Evolutionary conservation across 2,888 invertebrate genomes (phyloP).

Genomic region (Spodoptera picta): DNA sequence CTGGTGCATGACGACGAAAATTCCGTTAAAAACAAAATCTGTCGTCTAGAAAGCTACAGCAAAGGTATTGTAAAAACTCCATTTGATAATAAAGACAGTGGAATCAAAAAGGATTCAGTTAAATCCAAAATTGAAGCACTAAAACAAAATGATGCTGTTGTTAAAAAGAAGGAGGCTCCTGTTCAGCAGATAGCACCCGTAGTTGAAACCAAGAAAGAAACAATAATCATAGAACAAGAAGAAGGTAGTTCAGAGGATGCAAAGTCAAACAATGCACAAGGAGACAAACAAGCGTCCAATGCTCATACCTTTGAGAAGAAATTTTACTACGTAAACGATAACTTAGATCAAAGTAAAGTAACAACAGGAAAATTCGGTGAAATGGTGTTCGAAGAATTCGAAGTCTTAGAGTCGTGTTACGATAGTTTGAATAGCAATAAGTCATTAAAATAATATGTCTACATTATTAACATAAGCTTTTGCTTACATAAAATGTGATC

Average conservation of each 20-base stretch:
- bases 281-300: conserved; percentile 70
- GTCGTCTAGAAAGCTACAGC: conserved; percentile 84
- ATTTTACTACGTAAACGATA: conserved; percentile 90
- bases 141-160: conserved; percentile 48
- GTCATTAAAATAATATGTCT: conserved; percentile 78
- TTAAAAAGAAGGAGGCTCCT: conserved; percentile 52
- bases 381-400: conserved; percentile 95
- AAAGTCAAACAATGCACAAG: conserved; percentile 52
- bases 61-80: conserved; percentile 84
- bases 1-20: conserved; percentile 82
- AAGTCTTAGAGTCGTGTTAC: conserved; percentile 90
- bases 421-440: conserved; percentile 89
- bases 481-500: conserved; percentile 83
- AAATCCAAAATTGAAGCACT: conserved; percentile 61
- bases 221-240: conserved; percentile 49
- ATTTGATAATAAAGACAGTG: conserved; percentile 77
- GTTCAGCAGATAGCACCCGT: conserved; percentile 53
- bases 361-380: conserved; percentile 91
- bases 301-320: conserved; percentile 87
- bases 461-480: conserved; percentile 69
- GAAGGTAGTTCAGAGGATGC: conserved; percentile 60
- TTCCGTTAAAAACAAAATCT: conserved; percentile 86
- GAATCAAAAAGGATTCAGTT: conserved; percentile 65
- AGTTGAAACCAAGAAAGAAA: conserved; percentile 56
- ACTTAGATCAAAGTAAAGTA: conserved; percentile 86